Evolutionary conservation across 2,113 vertebrate genomes (phyloP).

Genomic region (Piprites chloris): DNA sequence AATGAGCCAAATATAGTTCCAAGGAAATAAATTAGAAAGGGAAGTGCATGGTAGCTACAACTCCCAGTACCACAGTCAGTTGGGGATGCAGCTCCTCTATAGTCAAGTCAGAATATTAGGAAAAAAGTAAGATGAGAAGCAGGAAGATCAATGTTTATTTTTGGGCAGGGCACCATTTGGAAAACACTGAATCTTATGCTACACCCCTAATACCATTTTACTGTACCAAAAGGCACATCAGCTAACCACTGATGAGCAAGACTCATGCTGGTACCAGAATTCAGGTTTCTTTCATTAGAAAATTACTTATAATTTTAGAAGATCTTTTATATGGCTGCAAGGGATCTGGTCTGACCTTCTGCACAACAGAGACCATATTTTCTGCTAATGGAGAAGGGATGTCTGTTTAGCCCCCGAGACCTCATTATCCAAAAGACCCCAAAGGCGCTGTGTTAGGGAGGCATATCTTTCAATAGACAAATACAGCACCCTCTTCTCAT

Average conservation of each 20-base stretch:
- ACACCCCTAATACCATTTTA: not conserved
- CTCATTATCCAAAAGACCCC: conserved; percentile 44
- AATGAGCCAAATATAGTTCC: not conserved
- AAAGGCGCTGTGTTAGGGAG: not conserved
- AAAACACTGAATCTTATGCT: not conserved
- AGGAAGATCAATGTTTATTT: not conserved
- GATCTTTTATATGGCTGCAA: conserved; percentile 40
- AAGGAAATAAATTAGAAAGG: not conserved
- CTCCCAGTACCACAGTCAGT: not conserved
- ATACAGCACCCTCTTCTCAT: not conserved
- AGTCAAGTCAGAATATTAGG: not conserved
- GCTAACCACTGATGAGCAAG: not conserved
- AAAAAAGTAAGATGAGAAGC: not conserved
- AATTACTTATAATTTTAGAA: not conserved
- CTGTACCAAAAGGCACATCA: not conserved
- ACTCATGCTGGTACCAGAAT: not conserved
- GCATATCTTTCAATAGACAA: not conserved
- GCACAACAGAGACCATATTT: conserved; percentile 29
- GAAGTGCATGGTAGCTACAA: not conserved
- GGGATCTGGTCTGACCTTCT: conserved; percentile 43
- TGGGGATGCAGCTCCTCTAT: not conserved
- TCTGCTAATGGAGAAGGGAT: conserved; percentile 50
- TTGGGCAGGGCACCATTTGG: not conserved
- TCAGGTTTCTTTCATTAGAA: conserved; percentile 8
- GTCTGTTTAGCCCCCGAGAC: conserved; percentile 45